A percentile compares a stretch with the other conserved stretches of the same genome.
These are phyloP conservation scores for Ianthella basta DNA, from an alignment of 37 sponge, comb jelly and placozoan genomes.

Conservation along the genomic window DNA sequence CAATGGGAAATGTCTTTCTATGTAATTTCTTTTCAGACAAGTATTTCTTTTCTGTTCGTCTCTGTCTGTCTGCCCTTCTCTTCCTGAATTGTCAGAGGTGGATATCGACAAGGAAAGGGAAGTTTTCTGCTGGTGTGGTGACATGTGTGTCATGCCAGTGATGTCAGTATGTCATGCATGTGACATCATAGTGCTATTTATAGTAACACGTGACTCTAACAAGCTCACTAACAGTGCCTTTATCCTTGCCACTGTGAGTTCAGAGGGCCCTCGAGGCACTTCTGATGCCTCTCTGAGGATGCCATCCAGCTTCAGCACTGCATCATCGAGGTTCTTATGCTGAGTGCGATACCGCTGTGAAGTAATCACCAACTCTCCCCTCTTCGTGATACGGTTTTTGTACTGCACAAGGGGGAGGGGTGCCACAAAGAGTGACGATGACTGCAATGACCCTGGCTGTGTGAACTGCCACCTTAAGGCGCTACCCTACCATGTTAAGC, in stretches of 20 bases:
- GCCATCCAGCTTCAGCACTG: conserved; percentile 45
- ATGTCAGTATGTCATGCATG: not conserved
- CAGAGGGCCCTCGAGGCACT: conserved; percentile 69
- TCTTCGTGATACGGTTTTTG: conserved; percentile 64
- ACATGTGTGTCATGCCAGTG: too few species aligned
- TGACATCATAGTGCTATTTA: not conserved
- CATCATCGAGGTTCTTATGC: conserved; percentile 74
- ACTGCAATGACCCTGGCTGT: too few species aligned
- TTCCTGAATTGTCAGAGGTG: conserved; percentile 46
- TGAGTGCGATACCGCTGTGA: conserved; percentile 72
- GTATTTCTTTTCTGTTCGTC: conserved; percentile 77
- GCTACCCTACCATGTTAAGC: conserved; percentile 45
- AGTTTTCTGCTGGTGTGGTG: not conserved
- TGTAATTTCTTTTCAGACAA: conserved; percentile 67
- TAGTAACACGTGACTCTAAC: not conserved
- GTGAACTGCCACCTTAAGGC: too few species aligned
- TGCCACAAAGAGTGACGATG: not conserved
- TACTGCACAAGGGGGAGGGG: conserved; percentile 49
- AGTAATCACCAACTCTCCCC: conserved; percentile 71
- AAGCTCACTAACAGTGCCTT: conserved; percentile 71
- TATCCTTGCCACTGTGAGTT: conserved; percentile 61
- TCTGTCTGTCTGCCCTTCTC: conserved; percentile 50
- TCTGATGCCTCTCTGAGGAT: conserved; percentile 72
- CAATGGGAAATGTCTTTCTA: conserved; percentile 31
- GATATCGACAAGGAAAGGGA: not conserved